These are phyloP conservation scores for Myiopsitta monachus DNA, from an alignment of 2,113 vertebrate genomes.

Conservation along the genomic window DNA sequence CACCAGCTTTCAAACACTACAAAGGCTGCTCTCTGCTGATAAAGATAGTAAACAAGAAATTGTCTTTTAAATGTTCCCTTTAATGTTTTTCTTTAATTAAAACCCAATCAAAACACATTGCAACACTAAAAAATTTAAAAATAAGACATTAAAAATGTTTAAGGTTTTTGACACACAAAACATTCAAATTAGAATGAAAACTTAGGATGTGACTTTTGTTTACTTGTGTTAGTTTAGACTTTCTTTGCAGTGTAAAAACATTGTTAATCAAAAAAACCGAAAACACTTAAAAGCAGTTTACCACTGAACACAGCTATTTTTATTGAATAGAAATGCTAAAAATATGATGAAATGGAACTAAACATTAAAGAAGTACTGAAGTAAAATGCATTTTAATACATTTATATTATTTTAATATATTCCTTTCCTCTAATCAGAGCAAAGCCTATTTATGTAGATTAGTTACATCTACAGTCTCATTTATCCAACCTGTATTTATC, in stretches of 20 bases:
- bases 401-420: conserved; percentile 74
- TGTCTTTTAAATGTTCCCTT: conserved; percentile 69
- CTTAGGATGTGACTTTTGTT: conserved; percentile 40
- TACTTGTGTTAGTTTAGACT: background rate
- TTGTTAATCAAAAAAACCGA: background rate
- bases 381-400: conserved; percentile 46
- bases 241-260: conserved; percentile 12
- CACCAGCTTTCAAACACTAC: conserved; percentile 65
- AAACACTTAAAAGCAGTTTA: background rate
- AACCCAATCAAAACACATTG: conserved; percentile 68
- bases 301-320: background rate
- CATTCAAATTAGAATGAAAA: conserved; percentile 27
- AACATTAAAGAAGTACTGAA: conserved; percentile 27
- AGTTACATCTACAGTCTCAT: conserved; percentile 73
- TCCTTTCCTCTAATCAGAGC: conserved; percentile 72
- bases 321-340: conserved; percentile 17
- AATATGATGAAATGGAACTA: conserved; percentile 7
- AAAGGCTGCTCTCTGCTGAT: conserved; percentile 74
- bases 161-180: background rate
- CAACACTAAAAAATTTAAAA: background rate
- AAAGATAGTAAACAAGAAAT: conserved; percentile 75
- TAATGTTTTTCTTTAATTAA: conserved; percentile 75
- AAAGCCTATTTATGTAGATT: conserved; percentile 76
- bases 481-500: conserved; percentile 80
- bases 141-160: conserved; percentile 42